Evolutionary conservation across 1,140 invertebrate genomes (phyloP).

Genomic region (Acyrthosiphon pisum): DNA sequence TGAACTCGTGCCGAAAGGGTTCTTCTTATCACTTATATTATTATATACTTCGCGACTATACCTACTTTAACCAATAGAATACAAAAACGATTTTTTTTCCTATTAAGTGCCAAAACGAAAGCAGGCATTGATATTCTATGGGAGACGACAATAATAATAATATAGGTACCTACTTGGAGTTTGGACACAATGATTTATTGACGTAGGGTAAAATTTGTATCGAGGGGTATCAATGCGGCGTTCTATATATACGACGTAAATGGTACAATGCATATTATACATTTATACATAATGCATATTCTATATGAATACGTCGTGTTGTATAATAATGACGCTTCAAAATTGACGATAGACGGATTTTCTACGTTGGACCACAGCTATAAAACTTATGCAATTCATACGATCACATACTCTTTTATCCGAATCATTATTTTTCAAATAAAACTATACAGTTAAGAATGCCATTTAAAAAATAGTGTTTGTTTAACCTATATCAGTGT

Average conservation of each 20-base stretch:
- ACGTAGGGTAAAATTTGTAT: neutral
- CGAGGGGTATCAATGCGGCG: neutral
- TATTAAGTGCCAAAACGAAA: neutral
- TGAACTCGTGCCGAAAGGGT: conserved; percentile 10
- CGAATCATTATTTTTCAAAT: neutral
- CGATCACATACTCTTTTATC: neutral
- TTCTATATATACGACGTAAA: neutral
- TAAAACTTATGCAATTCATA: neutral
- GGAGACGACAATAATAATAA: neutral
- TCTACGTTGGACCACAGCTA: neutral
- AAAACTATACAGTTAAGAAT: neutral
- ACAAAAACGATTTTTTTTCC: conserved; percentile 2
- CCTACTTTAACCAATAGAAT: neutral
- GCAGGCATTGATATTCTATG: neutral
- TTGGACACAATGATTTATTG: conserved; percentile 11
- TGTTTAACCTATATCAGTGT: neutral
- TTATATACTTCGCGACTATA: neutral
- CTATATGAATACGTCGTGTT: neutral
- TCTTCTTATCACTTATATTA: conserved; percentile 13
- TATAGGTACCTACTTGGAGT: neutral
- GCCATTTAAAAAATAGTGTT: neutral
- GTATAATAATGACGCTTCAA: neutral
- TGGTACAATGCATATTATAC: neutral
- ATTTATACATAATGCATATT: neutral
- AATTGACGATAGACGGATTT: neutral